phyloP scores from a whole-genome alignment of 2,797 vertebrate species.

The Siniperca undulata region DNA sequence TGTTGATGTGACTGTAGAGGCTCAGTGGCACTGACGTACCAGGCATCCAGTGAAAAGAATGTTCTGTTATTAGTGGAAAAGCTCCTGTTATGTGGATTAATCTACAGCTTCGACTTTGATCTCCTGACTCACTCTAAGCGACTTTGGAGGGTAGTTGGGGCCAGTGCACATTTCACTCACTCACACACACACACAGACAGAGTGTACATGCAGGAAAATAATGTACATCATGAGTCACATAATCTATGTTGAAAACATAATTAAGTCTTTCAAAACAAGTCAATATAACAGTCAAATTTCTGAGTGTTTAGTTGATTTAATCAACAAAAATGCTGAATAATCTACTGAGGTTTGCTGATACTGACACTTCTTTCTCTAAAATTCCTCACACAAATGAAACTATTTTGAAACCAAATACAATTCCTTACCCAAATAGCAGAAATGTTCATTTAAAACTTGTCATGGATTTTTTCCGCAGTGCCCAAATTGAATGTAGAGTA shows the following conservation, averaged over 20 bases:
- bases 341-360: not conserved
- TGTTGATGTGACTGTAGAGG: conserved; percentile 24
- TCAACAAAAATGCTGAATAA: not conserved
- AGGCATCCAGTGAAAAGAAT: conserved; percentile 84
- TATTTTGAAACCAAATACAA: conserved; percentile 2
- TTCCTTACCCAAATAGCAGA: not conserved
- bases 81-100: conserved; percentile 86
- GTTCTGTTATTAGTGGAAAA: conserved; percentile 85
- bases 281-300: conserved; percentile 33
- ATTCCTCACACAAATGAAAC: not conserved
- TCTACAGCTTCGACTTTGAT: conserved; percentile 84
- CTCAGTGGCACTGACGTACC: conserved; percentile 71
- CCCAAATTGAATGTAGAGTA: conserved; percentile 20
- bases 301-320: conserved; percentile 13
- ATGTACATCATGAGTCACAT: conserved; percentile 43
- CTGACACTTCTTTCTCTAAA: conserved; percentile 13
- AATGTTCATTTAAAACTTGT: not conserved
- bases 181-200: conserved; percentile 25
- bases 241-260: conserved; percentile 37
- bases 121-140: conserved; percentile 80
- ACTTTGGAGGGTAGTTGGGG: conserved; percentile 76
- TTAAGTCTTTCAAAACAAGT: conserved; percentile 40
- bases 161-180: conserved; percentile 42
- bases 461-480: not conserved
- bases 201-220: conserved; percentile 40